A percentile compares a stretch with the other conserved stretches of the same genome.
Evolutionary conservation across 2,113 vertebrate species (phyloP).

Genomic region (Gadus macrocephalus): DNA sequence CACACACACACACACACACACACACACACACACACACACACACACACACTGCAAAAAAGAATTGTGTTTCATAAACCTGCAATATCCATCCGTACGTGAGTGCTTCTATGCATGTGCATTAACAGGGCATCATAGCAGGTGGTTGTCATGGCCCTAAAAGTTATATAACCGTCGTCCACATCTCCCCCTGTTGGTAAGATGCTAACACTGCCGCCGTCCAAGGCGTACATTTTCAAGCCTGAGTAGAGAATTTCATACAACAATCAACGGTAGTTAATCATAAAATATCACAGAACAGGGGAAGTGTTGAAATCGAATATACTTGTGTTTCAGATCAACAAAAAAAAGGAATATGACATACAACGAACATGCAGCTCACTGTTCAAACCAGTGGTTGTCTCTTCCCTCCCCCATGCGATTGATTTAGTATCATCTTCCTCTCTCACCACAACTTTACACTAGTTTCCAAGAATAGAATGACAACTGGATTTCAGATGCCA

Average conservation of each 20-base stretch:
- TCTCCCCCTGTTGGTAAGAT: conserved; percentile 61
- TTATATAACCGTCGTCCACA: conserved; percentile 36
- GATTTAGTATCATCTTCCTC: neutral
- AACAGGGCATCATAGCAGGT: conserved; percentile 45
- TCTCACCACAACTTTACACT: conserved; percentile 22
- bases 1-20: conserved; percentile 9
- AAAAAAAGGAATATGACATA: neutral
- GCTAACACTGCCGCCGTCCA: conserved; percentile 53
- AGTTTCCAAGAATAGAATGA: no score
- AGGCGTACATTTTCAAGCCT: conserved; percentile 50
- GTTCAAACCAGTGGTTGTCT: conserved; percentile 8
- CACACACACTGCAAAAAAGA: conserved; percentile 16
- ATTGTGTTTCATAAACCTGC: conserved; percentile 44
- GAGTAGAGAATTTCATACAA: conserved; percentile 59
- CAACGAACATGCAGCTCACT: conserved; percentile 8
- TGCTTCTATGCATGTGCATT: conserved; percentile 53
- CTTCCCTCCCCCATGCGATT: neutral
- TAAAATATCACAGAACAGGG: conserved; percentile 19
- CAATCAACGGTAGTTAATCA: conserved; percentile 18
- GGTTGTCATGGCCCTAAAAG: conserved; percentile 51
- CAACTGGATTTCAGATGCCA: conserved; percentile 28
- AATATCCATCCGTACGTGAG: conserved; percentile 18
- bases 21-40: conserved; percentile 16
- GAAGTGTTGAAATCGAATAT: conserved; percentile 37
- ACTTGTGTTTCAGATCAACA: conserved; percentile 20